Conservation (phyloP, 2,797 vertebrate species). For the Chiroxiphia lanceolata region DNA sequence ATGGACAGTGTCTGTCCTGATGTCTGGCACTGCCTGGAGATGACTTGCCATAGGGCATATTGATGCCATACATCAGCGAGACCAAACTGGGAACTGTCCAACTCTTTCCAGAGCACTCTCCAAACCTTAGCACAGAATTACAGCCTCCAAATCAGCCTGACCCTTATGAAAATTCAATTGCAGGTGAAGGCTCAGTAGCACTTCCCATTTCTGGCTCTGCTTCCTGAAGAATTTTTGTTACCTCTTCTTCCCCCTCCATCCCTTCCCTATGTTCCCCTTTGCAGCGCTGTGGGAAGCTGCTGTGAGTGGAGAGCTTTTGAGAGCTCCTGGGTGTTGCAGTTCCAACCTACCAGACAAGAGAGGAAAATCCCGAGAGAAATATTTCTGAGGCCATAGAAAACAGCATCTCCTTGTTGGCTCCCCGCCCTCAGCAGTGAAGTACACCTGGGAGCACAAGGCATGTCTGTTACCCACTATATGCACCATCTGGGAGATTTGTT, state of each 20-base stretch:
- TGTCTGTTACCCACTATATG: neutral
- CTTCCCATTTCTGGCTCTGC: neutral
- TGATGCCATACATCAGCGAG: neutral
- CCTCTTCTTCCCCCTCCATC: neutral
- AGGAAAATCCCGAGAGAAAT: neutral
- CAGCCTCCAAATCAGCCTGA: neutral
- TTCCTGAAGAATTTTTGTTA: neutral
- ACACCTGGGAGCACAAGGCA: neutral
- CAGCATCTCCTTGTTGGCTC: neutral
- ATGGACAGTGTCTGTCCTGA: rapidly evolving
- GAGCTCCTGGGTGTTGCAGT: neutral
- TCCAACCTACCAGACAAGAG: neutral
- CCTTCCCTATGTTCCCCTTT: rapidly evolving
- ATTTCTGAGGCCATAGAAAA: neutral
- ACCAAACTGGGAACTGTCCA: neutral
- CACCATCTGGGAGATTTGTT: neutral
- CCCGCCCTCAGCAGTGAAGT: neutral
- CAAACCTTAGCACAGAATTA: neutral
- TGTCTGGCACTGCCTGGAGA: neutral
- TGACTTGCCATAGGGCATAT: neutral
- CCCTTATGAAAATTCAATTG: neutral
- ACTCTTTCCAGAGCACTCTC: neutral
- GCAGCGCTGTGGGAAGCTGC: neutral
- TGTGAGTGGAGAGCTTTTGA: neutral
- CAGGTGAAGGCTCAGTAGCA: neutral